Base-by-base conservation (phyloP, 2,888 invertebrate species). In the Drosophila ustulata region DNA sequence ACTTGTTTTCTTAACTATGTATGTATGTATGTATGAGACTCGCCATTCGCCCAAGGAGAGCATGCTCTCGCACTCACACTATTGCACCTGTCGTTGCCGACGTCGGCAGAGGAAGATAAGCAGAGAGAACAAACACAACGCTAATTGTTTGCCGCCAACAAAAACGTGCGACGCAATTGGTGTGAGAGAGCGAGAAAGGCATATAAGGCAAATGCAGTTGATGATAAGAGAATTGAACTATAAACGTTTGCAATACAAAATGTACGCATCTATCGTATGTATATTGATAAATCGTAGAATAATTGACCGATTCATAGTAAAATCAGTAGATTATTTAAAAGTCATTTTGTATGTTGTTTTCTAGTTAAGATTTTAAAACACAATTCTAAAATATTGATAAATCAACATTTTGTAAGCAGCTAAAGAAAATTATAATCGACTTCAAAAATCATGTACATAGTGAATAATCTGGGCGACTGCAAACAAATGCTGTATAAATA, bases 131-230 rank as follows among this genome's bases (percentile, higher is more conserved):
- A 79, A 77, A 77, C 76, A 70, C 59, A 61, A 23, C 63, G 59
- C 46, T 64, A 75, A 75, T 75, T 76, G 75, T 71, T 78, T 79
- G 78, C 71, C 67, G 50, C 59, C 63, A 81, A 69, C 78, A n/a
- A 69, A 80, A 79, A 80, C 73, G 76, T 71, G 76, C 88, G 82
- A 65, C 82, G 85, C 82, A 87, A 74, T 80, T 75, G 57, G 32
- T 64, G 37, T n/a, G 37, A 37, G 37, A 32, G 18, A 18, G 18
- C 2, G 18, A 18, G 18, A 9, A 9, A 32, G 57, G 46, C 51
- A 11, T n/a, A 37, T 37, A 63, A 28, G 59, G 55, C 49, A 70
- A 78, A 78, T 68, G 66, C 61, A 65, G 59, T 43, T 34, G 41
- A 43, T 53, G 68, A 72, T 52, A 70, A 65, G 28, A 6, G 4